Evolutionary conservation across 2,888 invertebrate genomes (phyloP), one percentile per base, ranked within the genome.

Genomic region (Julus scanicus): DNA sequence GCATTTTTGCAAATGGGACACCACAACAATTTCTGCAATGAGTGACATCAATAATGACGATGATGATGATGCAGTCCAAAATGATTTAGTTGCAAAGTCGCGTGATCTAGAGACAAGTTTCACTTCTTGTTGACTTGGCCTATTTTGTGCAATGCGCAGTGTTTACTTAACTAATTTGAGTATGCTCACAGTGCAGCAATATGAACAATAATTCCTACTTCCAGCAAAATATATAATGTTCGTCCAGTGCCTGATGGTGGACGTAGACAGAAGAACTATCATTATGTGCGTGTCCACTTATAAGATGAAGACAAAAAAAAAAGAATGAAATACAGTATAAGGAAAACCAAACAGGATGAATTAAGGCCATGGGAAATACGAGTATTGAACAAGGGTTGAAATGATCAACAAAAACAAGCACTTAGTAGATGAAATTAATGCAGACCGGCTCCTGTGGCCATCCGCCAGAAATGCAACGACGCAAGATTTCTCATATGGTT

Each of bases 381-480:
- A 80, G 80, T 80, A 37, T 80, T 37, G 80, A 20, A 80, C 53
- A 17, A 53, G 53, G 37, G 80, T 37, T 11, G 80, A 37, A 37
- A 80, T 80, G 80, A 80, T 80, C 80, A 80, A 80, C 80, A 80
- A 80, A 80, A 80, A 80, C 80, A 80, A 80, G 80, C 80, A 80
- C 80, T 80, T 20, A 80, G 80, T 13, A 80, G 80, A 80, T 80
- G 80, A 80, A 80, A 80, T 80, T 80, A 80, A 80, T 80, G 80
- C 80, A 80, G 80, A 29, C 11, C 80, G 11, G 37, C 11, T 37
- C 13, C 13, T 15, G 80, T 20, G 80, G 37, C 80, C 80, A 80
- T 37, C 9, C 80, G 20, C 11, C 80, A 20, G 20, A 29, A 63
- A 63, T n/a, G 63, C 63, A 63, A 63, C 63, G 63, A 53, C 15